Evolutionary conservation across 2,797 vertebrate species (phyloP).

Genomic region (Eulemur rubriventer): DNA sequence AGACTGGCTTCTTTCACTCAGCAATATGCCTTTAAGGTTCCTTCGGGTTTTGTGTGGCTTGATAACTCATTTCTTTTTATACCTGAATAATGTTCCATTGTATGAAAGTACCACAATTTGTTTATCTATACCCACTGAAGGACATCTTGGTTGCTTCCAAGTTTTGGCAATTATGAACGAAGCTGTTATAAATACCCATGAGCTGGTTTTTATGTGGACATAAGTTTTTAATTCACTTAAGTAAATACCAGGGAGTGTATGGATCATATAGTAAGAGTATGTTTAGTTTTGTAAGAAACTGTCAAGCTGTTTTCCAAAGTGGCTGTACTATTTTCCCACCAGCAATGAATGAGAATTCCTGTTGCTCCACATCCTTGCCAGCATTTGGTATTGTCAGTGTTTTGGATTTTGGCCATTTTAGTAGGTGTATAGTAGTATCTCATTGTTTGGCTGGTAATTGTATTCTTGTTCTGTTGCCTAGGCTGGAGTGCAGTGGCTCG

Average conservation of each 20-base stretch:
- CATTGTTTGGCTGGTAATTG: background rate
- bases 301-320: background rate
- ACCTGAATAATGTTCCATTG: background rate
- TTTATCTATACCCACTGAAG: background rate
- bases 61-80: slow-evolving; percentile 1
- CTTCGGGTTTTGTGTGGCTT: background rate
- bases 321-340: background rate
- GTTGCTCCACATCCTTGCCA: background rate
- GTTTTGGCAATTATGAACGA: background rate
- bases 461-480: background rate
- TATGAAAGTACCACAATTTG: background rate
- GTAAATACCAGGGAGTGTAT: slow-evolving; percentile 2
- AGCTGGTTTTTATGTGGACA: background rate
- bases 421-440: background rate
- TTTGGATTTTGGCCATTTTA: background rate
- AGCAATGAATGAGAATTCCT: background rate
- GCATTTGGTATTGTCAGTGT: background rate
- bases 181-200: background rate
- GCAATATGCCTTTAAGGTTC: background rate
- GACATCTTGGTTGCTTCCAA: background rate
- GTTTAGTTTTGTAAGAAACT: background rate
- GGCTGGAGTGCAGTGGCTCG: background rate
- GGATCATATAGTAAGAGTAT: background rate
- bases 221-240: slow-evolving; percentile 28
- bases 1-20: background rate